Evolutionary conservation across 2,797 vertebrate species (phyloP), one percentile per base, ranked within the genome.

Genomic region (Perodicticus potto): DNA sequence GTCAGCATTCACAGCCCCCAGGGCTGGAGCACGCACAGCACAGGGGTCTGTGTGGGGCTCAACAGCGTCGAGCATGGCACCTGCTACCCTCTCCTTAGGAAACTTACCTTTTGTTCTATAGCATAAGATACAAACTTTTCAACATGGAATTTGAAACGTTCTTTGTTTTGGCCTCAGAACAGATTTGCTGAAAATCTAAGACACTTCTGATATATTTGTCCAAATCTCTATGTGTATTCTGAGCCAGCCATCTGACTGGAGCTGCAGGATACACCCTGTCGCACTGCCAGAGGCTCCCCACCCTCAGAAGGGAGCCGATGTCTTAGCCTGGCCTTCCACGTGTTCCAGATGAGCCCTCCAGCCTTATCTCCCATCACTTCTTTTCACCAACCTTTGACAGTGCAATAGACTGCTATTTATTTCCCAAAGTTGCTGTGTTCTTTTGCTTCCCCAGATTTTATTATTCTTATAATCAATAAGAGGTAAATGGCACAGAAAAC

Each of bases 141-240:
- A 86, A 43, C 27, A 25, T 16, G 16, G 13, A 65, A 86, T 67
- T 25, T 78, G 83, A 96, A 80, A 89, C 1, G 13, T 74, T 94
- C 19, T 69, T 2, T 34, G 10, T 69, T 34, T 61, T 67, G 32
- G 14, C 55, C 57, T 57, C 73, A 23, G 2, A 73, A 76, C 3
- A 25, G 29, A 43, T 83, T 74, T 95, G 74, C 67, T 49, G 78
- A 83, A 95, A 81, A 43, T 25, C 53, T 49, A n/a, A 72, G 34
- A 29, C 20, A 29, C 20, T 63, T 27, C 2, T 40, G 29, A 55
- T n/a, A 4, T 5, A 76, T 74, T 27, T 74, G 23, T 61, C 85
- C 45, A 61, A 37, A 63, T 82, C 5, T 83, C 85, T 76, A 5
- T 3, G 5, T 70, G n/a, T 59, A 59, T n/a, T 2, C 63, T n/a